A percentile compares a stretch with the other conserved stretches of the same genome.
These are phyloP conservation scores for Chaetogeoica ovagalla DNA, from an alignment of 2,888 invertebrate genomes.

Conservation along the genomic window DNA sequence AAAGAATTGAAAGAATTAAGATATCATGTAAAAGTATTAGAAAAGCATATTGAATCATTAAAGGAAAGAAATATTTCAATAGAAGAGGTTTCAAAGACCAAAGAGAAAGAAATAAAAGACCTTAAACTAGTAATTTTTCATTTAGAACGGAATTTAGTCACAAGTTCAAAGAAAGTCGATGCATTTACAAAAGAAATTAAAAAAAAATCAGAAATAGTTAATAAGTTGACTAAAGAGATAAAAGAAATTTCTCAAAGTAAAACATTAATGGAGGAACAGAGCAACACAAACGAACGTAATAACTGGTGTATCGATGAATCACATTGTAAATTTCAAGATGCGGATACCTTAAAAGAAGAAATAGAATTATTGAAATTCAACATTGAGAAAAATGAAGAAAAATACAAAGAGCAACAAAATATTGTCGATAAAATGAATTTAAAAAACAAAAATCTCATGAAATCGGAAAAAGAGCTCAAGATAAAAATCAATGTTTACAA, in stretches of 20 bases:
- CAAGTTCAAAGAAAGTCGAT: slow-evolving; percentile 51
- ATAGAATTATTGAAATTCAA: slow-evolving; percentile 15
- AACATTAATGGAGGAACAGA: slow-evolving; percentile 34
- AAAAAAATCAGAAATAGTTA: slow-evolving; percentile 27
- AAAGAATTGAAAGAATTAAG: slow-evolving; percentile 50
- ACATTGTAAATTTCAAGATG: slow-evolving; percentile 28
- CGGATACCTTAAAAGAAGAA: slow-evolving; percentile 34
- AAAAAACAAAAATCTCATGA: slow-evolving; percentile 5
- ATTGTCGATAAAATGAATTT: slow-evolving; percentile 16
- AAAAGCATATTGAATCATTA: slow-evolving; percentile 54
- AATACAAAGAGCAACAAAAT: neutral
- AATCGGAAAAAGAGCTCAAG: slow-evolving; percentile 31
- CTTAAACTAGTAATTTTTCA: slow-evolving; percentile 49
- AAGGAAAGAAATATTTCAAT: slow-evolving; percentile 45
- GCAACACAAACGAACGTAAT: slow-evolving; percentile 29
- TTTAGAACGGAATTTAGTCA: slow-evolving; percentile 49
- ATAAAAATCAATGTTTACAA: slow-evolving; percentile 3
- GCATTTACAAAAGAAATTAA: slow-evolving; percentile 42
- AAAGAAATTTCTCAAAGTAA: too few relatives aligned
- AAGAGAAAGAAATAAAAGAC: slow-evolving; percentile 50
- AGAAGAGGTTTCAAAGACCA: slow-evolving; percentile 33
- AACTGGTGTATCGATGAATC: slow-evolving; percentile 34
- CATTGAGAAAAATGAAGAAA: slow-evolving; percentile 16
- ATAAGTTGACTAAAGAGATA: slow-evolving; percentile 37
- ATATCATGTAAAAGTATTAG: slow-evolving; percentile 37